Base-by-base conservation (phyloP, 2,888 invertebrate species). In the Melipona beecheii region DNA sequence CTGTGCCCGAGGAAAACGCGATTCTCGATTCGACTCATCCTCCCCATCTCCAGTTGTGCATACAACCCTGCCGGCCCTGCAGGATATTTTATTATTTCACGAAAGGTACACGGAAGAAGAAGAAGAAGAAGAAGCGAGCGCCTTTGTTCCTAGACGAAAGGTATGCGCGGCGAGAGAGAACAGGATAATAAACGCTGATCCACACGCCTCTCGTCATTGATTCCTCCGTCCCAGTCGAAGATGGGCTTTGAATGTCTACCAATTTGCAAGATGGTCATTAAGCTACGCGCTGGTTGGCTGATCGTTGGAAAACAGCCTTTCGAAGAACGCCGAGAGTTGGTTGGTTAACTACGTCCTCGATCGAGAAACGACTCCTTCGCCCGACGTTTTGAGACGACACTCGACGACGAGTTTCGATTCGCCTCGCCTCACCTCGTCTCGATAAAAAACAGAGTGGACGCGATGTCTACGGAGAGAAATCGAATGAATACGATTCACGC, bases 211-310 rank as follows among this genome's bases (percentile, higher is more conserved):
- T 79, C 60, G 65, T 83, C 75, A 65, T 73, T 49, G 75, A 73
- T 79, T 79, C 84, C 49, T 84, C 74, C 79, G 83, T 84, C 49
- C 27, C 27, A 27, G 62, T 49, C 36, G 17, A 15, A 17, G 65
- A 52, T 36, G 56, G 31, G 31, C 31, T 60, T 60, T 76, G 56
- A 74, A 76, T 70, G 56, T 56, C 74, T 31, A 54, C 70, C 83
- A 85, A 85, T 85, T 85, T 83, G 66, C 78, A 62, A 79, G 76
- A 79, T 79, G 66, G 74, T 74, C 77, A 83, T 76, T 79, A 79
- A 79, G 72, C 43, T 13, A 58, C 24, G 65, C 64, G 49, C 54
- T 24, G 56, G 15, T 9, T 27, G 69, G 62, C 58, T 52, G 31
- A 70, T 70, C 83, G 24, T 79, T 76, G 27, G 56, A 66, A 79